Evolutionary conservation across 2,113 vertebrate genomes (phyloP).

Genomic region (Heptranchias perlo): DNA sequence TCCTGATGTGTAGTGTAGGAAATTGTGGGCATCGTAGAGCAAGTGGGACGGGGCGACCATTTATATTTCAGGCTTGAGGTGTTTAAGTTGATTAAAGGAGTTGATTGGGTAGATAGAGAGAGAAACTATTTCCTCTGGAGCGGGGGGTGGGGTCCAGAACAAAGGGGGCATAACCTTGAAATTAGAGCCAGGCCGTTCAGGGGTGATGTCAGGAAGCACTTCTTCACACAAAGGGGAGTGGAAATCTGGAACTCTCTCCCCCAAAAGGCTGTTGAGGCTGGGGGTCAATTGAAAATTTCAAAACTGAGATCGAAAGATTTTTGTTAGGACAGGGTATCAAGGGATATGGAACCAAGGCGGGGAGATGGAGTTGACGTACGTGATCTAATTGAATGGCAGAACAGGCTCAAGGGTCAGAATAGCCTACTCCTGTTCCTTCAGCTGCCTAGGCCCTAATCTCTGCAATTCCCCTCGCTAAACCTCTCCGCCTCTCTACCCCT

Average conservation of each 20-base stretch:
- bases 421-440: background rate
- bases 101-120: too few species aligned
- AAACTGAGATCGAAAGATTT: background rate
- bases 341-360: background rate
- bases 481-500: too few species aligned
- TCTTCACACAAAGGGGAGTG: too few species aligned
- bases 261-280: background rate
- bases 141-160: too few species aligned
- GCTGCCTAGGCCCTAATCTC: too few species aligned
- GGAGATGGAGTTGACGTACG: background rate
- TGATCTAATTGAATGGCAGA: background rate
- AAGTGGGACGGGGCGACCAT: background rate
- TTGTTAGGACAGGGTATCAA: background rate
- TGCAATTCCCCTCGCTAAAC: too few species aligned
- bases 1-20: background rate
- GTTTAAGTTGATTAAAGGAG: too few species aligned
- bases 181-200: too few species aligned
- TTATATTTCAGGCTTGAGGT: too few species aligned
- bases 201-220: too few species aligned
- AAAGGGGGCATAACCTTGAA: too few species aligned
- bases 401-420: background rate
- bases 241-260: background rate
- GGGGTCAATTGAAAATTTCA: background rate
- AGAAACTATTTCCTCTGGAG: too few species aligned
- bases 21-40: background rate